Percentiles rank a stretch among this genome's conserved stretches.
Evolutionary conservation across 2,797 vertebrate species (phyloP).

Genomic region (Poeciliopsis infans): DNA sequence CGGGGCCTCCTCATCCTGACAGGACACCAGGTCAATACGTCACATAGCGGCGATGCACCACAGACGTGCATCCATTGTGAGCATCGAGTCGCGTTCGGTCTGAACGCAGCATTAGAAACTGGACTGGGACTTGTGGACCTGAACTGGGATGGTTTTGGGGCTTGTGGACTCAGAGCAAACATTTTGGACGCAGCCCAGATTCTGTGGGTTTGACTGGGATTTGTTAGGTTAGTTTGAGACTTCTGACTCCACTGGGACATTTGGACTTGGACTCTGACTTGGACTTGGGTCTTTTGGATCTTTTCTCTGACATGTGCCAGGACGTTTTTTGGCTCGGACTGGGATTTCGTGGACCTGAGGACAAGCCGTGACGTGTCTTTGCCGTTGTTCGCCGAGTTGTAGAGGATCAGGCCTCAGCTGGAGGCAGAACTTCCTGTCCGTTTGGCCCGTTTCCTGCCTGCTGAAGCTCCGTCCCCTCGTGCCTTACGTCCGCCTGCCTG

Average conservation of each 20-base stretch:
- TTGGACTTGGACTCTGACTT: no score
- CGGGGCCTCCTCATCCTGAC: no score
- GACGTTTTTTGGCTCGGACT: neutral
- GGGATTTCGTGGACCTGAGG: neutral
- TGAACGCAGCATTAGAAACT: no score
- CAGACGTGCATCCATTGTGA: no score
- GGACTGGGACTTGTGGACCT: neutral
- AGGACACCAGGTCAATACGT: no score
- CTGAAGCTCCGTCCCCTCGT: conserved; percentile 35
- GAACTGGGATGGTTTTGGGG: no score
- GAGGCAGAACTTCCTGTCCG: neutral
- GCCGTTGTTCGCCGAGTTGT: neutral
- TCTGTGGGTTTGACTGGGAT: neutral
- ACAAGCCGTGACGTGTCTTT: neutral
- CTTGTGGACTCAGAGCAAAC: no score
- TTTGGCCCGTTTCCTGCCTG: conserved; percentile 3
- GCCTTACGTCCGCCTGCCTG: conserved; percentile 51
- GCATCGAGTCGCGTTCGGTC: no score
- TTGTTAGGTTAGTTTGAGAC: neutral
- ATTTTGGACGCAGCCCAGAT: no score
- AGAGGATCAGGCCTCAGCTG: neutral
- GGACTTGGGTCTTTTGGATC: no score
- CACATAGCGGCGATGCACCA: no score
- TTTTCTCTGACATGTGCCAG: neutral
- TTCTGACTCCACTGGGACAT: neutral